Percentiles rank a stretch among this genome's conserved stretches.
These are phyloP conservation scores for Phyllotis vaccarum DNA, from an alignment of 2,797 vertebrate genomes.

Conservation along the genomic window DNA sequence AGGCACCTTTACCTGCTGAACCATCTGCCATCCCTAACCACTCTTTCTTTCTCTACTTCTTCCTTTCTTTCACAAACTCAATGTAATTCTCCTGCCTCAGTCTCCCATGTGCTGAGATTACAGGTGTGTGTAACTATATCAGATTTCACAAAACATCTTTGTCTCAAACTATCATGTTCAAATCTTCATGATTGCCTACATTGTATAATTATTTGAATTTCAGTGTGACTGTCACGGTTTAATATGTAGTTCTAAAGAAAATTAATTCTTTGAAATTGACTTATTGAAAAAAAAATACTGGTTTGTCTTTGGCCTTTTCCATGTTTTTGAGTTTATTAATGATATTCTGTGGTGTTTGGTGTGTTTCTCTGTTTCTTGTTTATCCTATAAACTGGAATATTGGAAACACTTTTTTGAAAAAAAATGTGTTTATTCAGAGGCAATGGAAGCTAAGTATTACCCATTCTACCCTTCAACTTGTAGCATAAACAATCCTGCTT, in stretches of 20 bases:
- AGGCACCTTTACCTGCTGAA: not conserved
- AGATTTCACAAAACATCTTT: not conserved
- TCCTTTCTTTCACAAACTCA: not conserved
- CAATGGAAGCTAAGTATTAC: not conserved
- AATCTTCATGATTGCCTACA: not conserved
- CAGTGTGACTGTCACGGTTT: not conserved
- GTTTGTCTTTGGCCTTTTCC: not conserved
- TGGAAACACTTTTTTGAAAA: not conserved
- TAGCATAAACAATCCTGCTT: not conserved
- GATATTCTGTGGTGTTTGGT: not conserved
- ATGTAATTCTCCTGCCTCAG: not conserved
- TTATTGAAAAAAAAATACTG: not conserved
- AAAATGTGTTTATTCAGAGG: not conserved
- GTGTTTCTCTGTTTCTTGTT: not conserved
- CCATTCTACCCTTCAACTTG: not conserved
- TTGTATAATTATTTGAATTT: not conserved
- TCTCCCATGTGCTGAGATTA: not conserved
- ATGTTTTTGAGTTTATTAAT: conserved; percentile 20
- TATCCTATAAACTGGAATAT: not conserved
- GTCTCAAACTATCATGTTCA: not conserved
- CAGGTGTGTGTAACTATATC: not conserved
- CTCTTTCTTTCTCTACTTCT: not conserved
- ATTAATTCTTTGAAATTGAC: not conserved
- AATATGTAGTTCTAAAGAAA: not conserved
- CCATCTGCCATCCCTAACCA: not conserved